Base-by-base conservation (phyloP, 2,113 vertebrate species). In the Tachysurus fulvidraco region DNA sequence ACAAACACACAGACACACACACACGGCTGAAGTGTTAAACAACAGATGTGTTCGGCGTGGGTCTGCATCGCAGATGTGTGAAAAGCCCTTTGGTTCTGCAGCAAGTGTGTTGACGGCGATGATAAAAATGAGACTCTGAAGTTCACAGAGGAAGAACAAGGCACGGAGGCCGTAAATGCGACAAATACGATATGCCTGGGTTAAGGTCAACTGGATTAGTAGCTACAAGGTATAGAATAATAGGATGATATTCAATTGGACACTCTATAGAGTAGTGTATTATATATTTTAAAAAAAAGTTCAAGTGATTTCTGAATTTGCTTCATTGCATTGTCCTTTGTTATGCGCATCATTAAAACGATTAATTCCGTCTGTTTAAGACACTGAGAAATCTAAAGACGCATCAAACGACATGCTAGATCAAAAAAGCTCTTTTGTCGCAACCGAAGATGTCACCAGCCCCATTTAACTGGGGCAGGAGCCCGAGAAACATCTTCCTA, bases 41-140 rank as follows among this genome's bases (percentile, higher is more conserved):
- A 77, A 77, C 50, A 50, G 50, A 77, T 77, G 74, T 52, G 46
- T 77, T 12, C 12, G 4, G 55, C 62, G 71, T 77, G 57, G 81
- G 83, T 52, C 62, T 41, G 67, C 65, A 74, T 23, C 65, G 36
- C 3, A 2, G 78, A 78, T 30, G 81, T 79, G 86, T 76, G 82
- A 84, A 84, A 84, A 87, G 73, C 41, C 23, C 55, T 46, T 60
- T 46, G 50, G 86, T 83, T 65, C 69, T 62, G 71, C 50, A 3
- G 81, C 14, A 77, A 54, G 50, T 19, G 74, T n/a, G 54, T 54
- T 52, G 28, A 28, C 5, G 17, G 46, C 17, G 50, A 77, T 54
- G 28, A 77, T 77, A 16, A 54, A 54, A 54, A 17, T 17, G 73
- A 76, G 44, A 23, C 73, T 76, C 57, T 23, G 36, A 2, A n/a